A percentile compares a stretch with the other conserved stretches of the same genome.
phyloP scores from a whole-genome alignment of 2,797 vertebrate species.

The Menidia menidia region DNA sequence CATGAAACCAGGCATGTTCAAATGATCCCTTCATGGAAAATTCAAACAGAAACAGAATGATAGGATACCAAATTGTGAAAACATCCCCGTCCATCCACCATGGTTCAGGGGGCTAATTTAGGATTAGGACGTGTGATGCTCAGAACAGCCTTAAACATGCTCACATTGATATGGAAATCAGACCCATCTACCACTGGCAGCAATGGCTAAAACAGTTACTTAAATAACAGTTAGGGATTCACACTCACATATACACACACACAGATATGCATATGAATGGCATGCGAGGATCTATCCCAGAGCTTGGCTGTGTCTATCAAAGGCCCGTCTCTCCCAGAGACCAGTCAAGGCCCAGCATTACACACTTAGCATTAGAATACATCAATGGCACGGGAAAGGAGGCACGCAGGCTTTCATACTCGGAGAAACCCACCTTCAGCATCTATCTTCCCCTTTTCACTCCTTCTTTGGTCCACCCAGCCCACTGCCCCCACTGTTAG shows the following conservation, averaged over 20 bases:
- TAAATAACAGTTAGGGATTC: slow-evolving; percentile 50
- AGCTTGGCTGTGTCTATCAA: slow-evolving; percentile 72
- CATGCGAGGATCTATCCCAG: slow-evolving; percentile 61
- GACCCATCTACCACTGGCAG: slow-evolving; percentile 46
- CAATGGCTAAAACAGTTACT: slow-evolving; percentile 64
- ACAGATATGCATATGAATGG: slow-evolving; percentile 78
- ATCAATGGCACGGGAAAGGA: slow-evolving; percentile 74
- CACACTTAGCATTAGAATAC: slow-evolving; percentile 82
- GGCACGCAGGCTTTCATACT: slow-evolving; percentile 72
- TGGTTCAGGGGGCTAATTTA: slow-evolving; percentile 51
- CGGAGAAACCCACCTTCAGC: slow-evolving; percentile 71
- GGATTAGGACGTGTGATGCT: slow-evolving; percentile 60
- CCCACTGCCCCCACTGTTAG: slow-evolving; percentile 61
- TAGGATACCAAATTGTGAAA: slow-evolving; percentile 40
- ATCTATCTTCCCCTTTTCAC: slow-evolving; percentile 69
- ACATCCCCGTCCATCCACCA: slow-evolving; percentile 36
- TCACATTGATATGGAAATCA: slow-evolving; percentile 75
- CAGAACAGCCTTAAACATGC: slow-evolving; percentile 55
- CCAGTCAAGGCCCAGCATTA: slow-evolving; percentile 69
- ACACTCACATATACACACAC: slow-evolving; percentile 31
- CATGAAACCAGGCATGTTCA: slow-evolving; percentile 30
- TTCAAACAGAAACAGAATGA: slow-evolving; percentile 29
- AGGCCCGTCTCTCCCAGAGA: slow-evolving; percentile 67
- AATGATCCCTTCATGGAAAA: slow-evolving; percentile 21
- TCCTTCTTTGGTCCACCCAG: slow-evolving; percentile 65